Conservation (phyloP, 2,888 invertebrate genomes). For the Drosophila pullipes region DNA sequence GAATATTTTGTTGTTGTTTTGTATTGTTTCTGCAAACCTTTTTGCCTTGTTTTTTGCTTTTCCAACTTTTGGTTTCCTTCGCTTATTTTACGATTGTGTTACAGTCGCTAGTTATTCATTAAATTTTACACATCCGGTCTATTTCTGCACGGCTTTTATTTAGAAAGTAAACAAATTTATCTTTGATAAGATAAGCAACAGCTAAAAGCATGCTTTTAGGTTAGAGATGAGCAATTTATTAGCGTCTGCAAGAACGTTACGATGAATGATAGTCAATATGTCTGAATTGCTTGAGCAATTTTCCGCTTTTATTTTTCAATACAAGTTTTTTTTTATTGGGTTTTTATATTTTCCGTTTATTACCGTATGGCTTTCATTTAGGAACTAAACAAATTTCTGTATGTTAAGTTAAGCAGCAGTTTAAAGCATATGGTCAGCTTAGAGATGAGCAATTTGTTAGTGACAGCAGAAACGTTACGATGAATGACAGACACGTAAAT, state of each 20-base stretch:
- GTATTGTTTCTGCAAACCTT: conserved; percentile 13
- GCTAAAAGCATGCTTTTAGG: background rate
- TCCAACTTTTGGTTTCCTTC: background rate
- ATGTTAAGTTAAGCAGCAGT: background rate
- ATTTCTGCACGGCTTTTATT: background rate
- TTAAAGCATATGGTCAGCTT: background rate
- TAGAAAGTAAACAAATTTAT: background rate
- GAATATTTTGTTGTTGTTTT: conserved; percentile 6
- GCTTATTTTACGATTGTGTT: background rate
- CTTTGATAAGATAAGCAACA: background rate
- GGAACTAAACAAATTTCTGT: background rate
- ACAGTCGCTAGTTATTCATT: background rate
- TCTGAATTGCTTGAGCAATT: background rate
- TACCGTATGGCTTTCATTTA: background rate
- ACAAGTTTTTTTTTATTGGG: background rate
- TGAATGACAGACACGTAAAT: background rate
- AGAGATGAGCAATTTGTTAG: background rate
- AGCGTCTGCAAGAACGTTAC: background rate
- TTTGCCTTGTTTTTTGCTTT: background rate
- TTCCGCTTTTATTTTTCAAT: background rate
- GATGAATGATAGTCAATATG: background rate
- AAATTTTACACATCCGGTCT: background rate
- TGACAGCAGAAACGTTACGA: background rate
- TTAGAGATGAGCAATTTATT: background rate
- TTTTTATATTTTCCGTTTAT: background rate